Base-by-base conservation (phyloP, 2,888 invertebrate species). In the Theodoxus fluviatilis region DNA sequence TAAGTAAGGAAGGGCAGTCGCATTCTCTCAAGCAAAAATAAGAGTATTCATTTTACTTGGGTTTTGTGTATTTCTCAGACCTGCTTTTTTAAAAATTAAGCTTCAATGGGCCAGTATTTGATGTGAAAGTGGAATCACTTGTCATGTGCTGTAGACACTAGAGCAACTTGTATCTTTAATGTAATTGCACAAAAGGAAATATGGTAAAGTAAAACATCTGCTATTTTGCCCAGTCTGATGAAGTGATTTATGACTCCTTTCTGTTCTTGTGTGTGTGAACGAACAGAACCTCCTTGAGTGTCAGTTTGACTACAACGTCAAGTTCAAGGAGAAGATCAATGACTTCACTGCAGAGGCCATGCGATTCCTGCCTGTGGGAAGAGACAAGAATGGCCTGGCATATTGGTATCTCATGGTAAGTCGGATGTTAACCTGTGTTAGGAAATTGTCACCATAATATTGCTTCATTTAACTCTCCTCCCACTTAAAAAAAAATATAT, bases 221-320 rank as follows among this genome's bases (percentile, higher is more conserved):
- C 31, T 64, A 25, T 22, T 22, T 25, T 55, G 7, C 38, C n/a
- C 43, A 55, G 25, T 18, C n/a, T 43, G 55, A 0, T 28, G 28
- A 15, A 18, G 3, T 52, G 2, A 28, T 18, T 57, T 67, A 31
- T 52, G 3, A 70, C 61, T 71, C 59, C 79, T 63, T 72, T 65
- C 87, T 90, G n/a, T n/a, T n/a, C n/a, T n/a, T n/a, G n/a, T n/a
- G n/a, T n/a, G n/a, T n/a, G n/a, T n/a, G n/a, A n/a, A n/a, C n/a
- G n/a, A n/a, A 7, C 88, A 96, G 95, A 91, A 93, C 83, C 90
- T 98, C 71, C 89, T 97, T 74, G 98, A 98, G 88, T 92, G 92
- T 28, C 98, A 99, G 88, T 99, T 99, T 89, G 97, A 98, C 86
- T 91, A 91, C 81, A 95, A 99, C 89, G 89, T 91, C 28, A 97